phyloP scores from a whole-genome alignment of 2,113 vertebrate genomes.

The Isichthys henryi region DNA sequence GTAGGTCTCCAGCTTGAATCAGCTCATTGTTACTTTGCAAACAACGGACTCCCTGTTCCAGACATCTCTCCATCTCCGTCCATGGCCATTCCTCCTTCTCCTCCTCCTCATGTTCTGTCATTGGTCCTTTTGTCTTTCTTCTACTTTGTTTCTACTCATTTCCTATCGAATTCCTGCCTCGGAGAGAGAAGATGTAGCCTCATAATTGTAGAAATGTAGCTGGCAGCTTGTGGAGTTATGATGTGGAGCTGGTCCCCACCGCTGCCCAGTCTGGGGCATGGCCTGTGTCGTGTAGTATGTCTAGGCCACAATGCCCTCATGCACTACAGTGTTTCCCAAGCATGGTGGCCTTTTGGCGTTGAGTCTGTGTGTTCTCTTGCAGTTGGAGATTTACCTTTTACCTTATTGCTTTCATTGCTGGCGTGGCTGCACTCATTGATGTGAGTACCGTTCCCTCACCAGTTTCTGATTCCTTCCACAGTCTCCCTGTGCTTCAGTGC shows the following conservation, averaged over 20 bases:
- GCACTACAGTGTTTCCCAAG: not conserved
- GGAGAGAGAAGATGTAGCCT: not conserved
- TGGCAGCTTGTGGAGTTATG: not conserved
- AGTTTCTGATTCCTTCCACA: not conserved
- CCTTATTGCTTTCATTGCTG: slow-evolving; percentile 87
- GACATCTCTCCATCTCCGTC: slow-evolving; percentile 5
- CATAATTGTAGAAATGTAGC: not conserved
- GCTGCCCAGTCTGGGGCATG: not conserved
- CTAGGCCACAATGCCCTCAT: not conserved
- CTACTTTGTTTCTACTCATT: not conserved
- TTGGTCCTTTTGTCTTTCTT: not conserved
- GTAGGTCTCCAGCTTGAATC: slow-evolving; percentile 43
- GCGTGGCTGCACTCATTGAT: slow-evolving; percentile 81
- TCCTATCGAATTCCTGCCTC: not conserved
- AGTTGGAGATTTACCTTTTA: slow-evolving; percentile 97
- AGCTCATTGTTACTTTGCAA: slow-evolving; percentile 39
- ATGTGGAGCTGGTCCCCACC: not conserved
- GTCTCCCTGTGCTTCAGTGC: not conserved
- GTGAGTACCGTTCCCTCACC: slow-evolving; percentile 62
- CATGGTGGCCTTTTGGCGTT: slow-evolving; percentile 14
- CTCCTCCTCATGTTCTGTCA: not conserved
- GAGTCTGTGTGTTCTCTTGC: slow-evolving; percentile 65
- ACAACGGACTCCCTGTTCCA: slow-evolving; percentile 45
- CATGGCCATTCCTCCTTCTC: not conserved
- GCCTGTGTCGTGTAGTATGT: not conserved